Base-by-base conservation (phyloP, 2,113 vertebrate genomes). In the Pleuronectes platessa region DNA sequence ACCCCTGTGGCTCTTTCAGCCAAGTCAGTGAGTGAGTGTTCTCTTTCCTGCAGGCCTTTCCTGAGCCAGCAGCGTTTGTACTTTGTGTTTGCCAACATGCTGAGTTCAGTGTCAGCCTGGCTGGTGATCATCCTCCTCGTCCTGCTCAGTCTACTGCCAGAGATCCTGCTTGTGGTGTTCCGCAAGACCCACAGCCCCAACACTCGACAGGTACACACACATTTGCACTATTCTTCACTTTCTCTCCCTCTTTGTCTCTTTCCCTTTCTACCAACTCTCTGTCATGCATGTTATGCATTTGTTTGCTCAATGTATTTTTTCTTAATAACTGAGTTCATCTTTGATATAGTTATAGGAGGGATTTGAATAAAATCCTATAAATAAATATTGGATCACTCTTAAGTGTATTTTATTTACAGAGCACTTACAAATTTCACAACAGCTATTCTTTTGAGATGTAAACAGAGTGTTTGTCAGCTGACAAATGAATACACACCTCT, bases 11-110 rank as follows among this genome's bases (percentile, higher is more conserved):
- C 23, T 61, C 24, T 21, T 63, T 11, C 42, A 26, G 31, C 56
- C 51, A 54, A 83, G 60, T 56, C 35, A 63, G 59, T 42, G 40
- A 63, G 59, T 42, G 40, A 35, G 12, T 62, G 20, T 78, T 66
- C 35, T 54, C 67, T 78, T 35, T 93, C 78, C 84, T 87, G 17
- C 89, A 98, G 98, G 98, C 97, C 98, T 80, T 99, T 98, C 93
- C 92, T 99, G 90, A 95, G 90, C 86, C 96, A 99, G 86, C 98
- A 99, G 87, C 95, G 97, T 91, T 96, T 99, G 94, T 98, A 98
- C 93, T 99, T 97, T 89, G 95, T 99, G 85, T 99, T 99, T 90
- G 96, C 96, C 85, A 96, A 98, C 79, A 96, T 98, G 96, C 94
- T 99, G 87, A 96, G 96, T 89, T 98, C 97, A 0, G 93, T 97